Conservation (phyloP, 1,140 invertebrate genomes). For the Achatina immaculata region DNA sequence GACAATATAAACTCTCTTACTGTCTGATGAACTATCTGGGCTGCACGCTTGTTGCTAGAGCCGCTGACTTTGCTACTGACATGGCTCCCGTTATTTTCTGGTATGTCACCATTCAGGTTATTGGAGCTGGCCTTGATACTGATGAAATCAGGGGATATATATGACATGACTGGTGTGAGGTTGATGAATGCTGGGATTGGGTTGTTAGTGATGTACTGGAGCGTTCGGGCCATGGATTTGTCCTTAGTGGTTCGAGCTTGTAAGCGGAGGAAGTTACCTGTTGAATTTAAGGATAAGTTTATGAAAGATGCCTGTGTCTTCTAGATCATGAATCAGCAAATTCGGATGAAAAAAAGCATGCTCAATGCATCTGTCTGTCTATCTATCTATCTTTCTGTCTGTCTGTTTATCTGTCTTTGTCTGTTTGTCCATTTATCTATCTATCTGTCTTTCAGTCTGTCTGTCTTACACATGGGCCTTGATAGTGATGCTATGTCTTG, state of each 20-base stretch:
- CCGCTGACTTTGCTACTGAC: constrained; percentile 2
- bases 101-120: background rate
- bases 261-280: constrained; percentile 27
- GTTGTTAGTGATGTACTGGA: constrained; percentile 14
- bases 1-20: background rate
- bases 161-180: constrained; percentile 19
- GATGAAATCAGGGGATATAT: background rate
- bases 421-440: too few species aligned
- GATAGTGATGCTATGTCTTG: too few species aligned
- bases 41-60: background rate
- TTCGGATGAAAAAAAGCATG: too few species aligned
- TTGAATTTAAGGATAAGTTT: background rate
- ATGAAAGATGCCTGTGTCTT: too few species aligned
- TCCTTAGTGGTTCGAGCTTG: constrained; percentile 28
- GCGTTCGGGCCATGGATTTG: background rate
- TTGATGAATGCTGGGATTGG: constrained; percentile 25
- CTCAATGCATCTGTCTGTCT: too few species aligned
- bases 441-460: too few species aligned
- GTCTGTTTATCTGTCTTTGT: too few species aligned
- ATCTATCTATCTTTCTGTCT: too few species aligned
- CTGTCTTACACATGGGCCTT: too few species aligned
- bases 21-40: background rate
- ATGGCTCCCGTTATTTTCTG: background rate
- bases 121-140: background rate
- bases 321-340: too few species aligned